A percentile compares a stretch with the other conserved stretches of the same genome.
These are phyloP conservation scores for Brachymystax lenok DNA, from an alignment of 2,797 vertebrate genomes.

Conservation along the genomic window DNA sequence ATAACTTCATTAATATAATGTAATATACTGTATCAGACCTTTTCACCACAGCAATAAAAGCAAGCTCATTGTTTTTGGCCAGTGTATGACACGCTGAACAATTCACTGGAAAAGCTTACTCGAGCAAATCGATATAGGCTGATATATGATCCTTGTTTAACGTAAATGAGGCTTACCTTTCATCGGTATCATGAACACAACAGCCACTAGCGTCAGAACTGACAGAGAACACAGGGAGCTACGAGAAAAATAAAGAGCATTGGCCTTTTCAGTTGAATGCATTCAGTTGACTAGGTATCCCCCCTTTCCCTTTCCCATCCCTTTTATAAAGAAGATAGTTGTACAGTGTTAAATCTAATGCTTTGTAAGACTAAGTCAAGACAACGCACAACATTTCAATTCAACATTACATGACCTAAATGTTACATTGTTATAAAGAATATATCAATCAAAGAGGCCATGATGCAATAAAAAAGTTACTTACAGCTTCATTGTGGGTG, in stretches of 20 bases:
- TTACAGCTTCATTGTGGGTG: conserved; percentile 68
- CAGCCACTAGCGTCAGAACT: conserved; percentile 47
- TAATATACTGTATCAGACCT: background rate
- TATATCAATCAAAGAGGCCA: background rate
- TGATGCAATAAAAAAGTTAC: conserved; percentile 32
- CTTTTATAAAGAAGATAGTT: background rate
- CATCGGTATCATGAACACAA: conserved; percentile 49
- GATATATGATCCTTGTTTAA: conserved; percentile 2
- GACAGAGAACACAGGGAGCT: conserved; percentile 49
- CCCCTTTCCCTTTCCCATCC: too few relatives aligned
- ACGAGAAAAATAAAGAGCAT: conserved; percentile 27
- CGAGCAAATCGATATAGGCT: background rate
- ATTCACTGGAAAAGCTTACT: background rate
- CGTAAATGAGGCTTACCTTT: conserved; percentile 57
- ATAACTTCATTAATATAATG: background rate
- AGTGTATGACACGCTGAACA: background rate
- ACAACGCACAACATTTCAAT: background rate
- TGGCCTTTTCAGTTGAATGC: background rate
- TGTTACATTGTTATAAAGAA: conserved; percentile 3
- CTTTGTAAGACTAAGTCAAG: background rate
- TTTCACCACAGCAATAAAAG: background rate
- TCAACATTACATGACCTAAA: background rate
- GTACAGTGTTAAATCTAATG: background rate
- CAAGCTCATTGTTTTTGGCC: background rate
- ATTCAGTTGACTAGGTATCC: background rate